Base-by-base conservation (phyloP, 2,797 vertebrate species). In the Galagoides demidoff region DNA sequence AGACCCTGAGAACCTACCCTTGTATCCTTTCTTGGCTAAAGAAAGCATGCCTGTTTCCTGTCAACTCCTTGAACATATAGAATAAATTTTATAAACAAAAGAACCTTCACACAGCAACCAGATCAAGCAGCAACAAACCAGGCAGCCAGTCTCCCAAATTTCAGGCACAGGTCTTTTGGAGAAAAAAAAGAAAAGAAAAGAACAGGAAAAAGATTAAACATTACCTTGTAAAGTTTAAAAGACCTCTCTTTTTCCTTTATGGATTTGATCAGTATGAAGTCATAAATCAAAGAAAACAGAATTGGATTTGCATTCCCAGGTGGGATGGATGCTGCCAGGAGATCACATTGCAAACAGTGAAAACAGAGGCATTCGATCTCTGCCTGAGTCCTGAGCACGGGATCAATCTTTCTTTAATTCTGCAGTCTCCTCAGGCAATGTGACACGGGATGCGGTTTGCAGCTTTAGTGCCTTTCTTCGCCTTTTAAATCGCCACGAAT, bases 391-490 rank as follows among this genome's bases (percentile, higher is more conserved):
- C 96, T 98, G 96, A 98, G 98, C 98, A 96, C 97, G 98, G 98
- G 98, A 99, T 99, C 99, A 99, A 98, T 99, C 98, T 99, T 98
- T 98, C 98, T 99, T 99, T 99, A 99, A 99, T 99, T 99, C 98
- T 99, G 99, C 99, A 98, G 99, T 99, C 99, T 99, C 99, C 99
- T 99, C 98, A 99, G 99, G 98, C 98, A 98, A 98, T 98, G 99
- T 99, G 99, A 99, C 98, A 98, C 98, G 98, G 99, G 99, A 99
- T 98, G 98, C 99, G 98, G 99, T 99, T 99, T 99, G 99, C 99
- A 99, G 99, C 99, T 99, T 98, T 99, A 99, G 99, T 99, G 99
- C 99, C 99, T 99, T 99, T 99, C 99, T 99, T 99, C 99, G 98
- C 99, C 99, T 99, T 99, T 99, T 99, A 99, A 99, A 99, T 99